Base-by-base conservation (phyloP, 1,140 invertebrate genomes). In the Cydia fagiglandana region DNA sequence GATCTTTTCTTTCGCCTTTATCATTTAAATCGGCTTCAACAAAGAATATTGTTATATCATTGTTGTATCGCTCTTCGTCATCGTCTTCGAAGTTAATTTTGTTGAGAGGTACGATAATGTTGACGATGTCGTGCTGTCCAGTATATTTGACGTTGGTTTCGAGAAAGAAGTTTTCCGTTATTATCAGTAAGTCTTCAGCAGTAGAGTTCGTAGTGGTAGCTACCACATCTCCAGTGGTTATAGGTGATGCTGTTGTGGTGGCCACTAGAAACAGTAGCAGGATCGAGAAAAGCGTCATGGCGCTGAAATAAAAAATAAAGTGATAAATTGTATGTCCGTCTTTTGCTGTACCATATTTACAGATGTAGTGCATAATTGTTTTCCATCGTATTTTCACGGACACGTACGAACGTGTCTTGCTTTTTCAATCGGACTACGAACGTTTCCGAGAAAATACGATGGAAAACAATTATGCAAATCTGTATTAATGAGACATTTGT, bases 61-160 rank as follows among this genome's bases (percentile, higher is more conserved):
- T 20, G 15, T 70, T 17, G 2, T 17, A 4, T 41, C 15, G 12
- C 17, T 73, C 47, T 17, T 64, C 56, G 9, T 82, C 75, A 38
- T 80, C 79, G 13, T 75, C 70, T 12, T 87, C 84, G 6, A 90
- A 88, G 76, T 90, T 91, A 0, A 89, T 34, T 5, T 80, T 77
- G 66, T 91, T 92, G 10, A 90, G 24, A 4, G 90, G 89, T 5
- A 88, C 75, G 6, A 86, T 12, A 4, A 91, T 73, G 0, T 84
- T 87, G 12, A 90, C 82, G 12, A 91, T 89, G n/a, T 91, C 86
- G 61, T 91, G 76, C 45, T 87, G 30, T 1, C 77, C 75, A 17
- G 74, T 83, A 76, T 90, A 88, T 61, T 86, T 81, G 4, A 82
- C 70, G 12, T 86, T 73, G 15, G 79, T 50, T 0, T 84, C 74